Evolutionary conservation across 2,113 vertebrate species (phyloP), one percentile per base, ranked within the genome.

Genomic region (Oryzias melastigma): DNA sequence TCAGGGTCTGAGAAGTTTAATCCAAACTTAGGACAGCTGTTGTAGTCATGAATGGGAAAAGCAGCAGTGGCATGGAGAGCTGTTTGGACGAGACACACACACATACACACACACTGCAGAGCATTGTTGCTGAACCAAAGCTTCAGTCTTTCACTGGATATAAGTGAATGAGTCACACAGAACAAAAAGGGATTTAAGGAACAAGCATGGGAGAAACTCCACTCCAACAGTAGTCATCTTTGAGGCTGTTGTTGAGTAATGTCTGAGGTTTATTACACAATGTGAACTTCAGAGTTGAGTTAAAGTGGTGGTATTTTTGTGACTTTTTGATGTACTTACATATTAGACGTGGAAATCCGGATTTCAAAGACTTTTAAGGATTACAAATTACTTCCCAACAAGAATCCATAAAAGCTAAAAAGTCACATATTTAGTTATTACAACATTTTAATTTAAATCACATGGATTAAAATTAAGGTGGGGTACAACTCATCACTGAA

Each of bases 21-120:
- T 59, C 64, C 1, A 22, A 62, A 56, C 54, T 16, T 16, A 14
- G 53, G 65, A 62, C 69, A 73, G 70, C 68, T 83, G 77, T 72
- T 59, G 69, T 50, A 41, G 52, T n/a, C 65, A 42, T 47, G 56
- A 75, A 55, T 60, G 41, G 53, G 63, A 60, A 55, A 79, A 69
- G 49, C 60, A 43, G 61, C 67, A 58, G 42, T 2, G 48, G 62
- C 58, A 55, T 2, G 49, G 1, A 67, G 45, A 74, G 27, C 45
- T 57, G 68, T 58, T 73, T 25, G 48, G 70, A 57, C 52, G 13
- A 22, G 22, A 49, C 47, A 57, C 16, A 56, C 25, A 27, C 35
- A 35, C 7, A 8, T 8, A 35, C 35, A 35, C 35, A 35, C 27
- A 78, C 50, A 65, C 44, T 54, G 48, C 35, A 25, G 18, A 57